phyloP scores from a whole-genome alignment of 2,888 invertebrate genomes.

The Apoderus coryli region DNA sequence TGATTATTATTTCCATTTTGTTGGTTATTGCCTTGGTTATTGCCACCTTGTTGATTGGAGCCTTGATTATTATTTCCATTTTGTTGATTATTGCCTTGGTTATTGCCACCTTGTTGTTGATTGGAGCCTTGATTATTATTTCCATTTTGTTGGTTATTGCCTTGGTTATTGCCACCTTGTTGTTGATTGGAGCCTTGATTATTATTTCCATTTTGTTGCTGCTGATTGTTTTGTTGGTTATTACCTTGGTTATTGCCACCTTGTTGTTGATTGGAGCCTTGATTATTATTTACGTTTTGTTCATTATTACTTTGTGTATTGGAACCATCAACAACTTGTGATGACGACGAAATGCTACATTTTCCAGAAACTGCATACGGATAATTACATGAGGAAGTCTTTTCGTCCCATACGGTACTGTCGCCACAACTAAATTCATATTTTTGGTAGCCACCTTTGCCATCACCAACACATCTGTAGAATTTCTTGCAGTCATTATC shows the following conservation, averaged over 20 bases:
- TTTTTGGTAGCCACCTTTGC: slow-evolving; percentile 42
- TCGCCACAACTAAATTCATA: slow-evolving; percentile 60
- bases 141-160: slow-evolving; percentile 1
- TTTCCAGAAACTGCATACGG: slow-evolving; percentile 38
- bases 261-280: slow-evolving; percentile 12
- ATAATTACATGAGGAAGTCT: slow-evolving; percentile 55
- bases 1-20: slow-evolving; percentile 19
- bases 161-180: slow-evolving; percentile 3
- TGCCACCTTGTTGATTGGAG: slow-evolving; percentile 2
- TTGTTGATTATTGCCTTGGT: slow-evolving; percentile 6
- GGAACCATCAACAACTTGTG: too few relatives aligned
- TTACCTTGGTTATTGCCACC: slow-evolving; percentile 12
- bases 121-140: slow-evolving; percentile 6
- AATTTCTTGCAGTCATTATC: slow-evolving; percentile 56
- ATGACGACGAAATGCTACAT: slow-evolving; percentile 18
- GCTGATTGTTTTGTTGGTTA: slow-evolving; percentile 14
- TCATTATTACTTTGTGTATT: slow-evolving; percentile 11
- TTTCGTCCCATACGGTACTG: slow-evolving; percentile 65
- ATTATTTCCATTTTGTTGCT: slow-evolving; percentile 8
- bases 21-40: too few relatives aligned
- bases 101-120: slow-evolving; percentile 4
- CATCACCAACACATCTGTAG: slow-evolving; percentile 57
- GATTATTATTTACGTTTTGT: neutral
- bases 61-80: slow-evolving; percentile 10
- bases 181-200: slow-evolving; percentile 5